Conservation (phyloP, 30 jellyfish, hydroid and myxozoan genomes). For the Haliclystus octoradiatus region DNA sequence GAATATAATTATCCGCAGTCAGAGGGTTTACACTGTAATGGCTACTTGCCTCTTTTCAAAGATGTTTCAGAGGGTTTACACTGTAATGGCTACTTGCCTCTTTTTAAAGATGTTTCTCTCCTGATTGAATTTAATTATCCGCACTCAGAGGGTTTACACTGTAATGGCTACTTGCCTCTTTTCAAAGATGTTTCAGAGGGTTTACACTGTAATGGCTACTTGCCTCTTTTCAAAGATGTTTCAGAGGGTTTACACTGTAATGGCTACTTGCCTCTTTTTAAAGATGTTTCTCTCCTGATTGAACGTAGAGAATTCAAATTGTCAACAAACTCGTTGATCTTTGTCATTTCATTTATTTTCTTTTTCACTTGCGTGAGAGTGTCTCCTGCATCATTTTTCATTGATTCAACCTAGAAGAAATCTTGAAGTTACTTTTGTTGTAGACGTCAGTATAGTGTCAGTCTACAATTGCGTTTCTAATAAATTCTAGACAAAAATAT, state of each 20-base stretch:
- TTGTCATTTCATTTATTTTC: constrained; percentile 40
- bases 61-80: too few relatives aligned
- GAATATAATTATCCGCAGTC: too few relatives aligned
- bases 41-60: too few relatives aligned
- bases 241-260: not conserved
- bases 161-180: not conserved
- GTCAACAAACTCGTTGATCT: constrained; percentile 20
- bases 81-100: too few relatives aligned
- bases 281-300: constrained; percentile 65
- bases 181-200: not conserved
- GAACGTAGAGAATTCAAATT: constrained; percentile 44
- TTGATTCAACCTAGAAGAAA: constrained; percentile 52
- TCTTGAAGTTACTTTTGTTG: too few relatives aligned
- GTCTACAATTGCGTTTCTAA: too few relatives aligned
- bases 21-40: too few relatives aligned
- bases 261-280: constrained; percentile 46
- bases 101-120: too few relatives aligned
- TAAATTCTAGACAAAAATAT: too few relatives aligned
- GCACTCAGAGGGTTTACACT: too few relatives aligned
- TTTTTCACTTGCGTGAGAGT: constrained; percentile 67
- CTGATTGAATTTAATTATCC: too few relatives aligned
- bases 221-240: constrained; percentile 61
- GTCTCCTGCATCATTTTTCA: constrained; percentile 88
- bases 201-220: not conserved
- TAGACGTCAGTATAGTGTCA: too few relatives aligned